Evolutionary conservation across 2,113 vertebrate species (phyloP), one percentile per base, ranked within the genome.

Genomic region (Sander lucioperca): DNA sequence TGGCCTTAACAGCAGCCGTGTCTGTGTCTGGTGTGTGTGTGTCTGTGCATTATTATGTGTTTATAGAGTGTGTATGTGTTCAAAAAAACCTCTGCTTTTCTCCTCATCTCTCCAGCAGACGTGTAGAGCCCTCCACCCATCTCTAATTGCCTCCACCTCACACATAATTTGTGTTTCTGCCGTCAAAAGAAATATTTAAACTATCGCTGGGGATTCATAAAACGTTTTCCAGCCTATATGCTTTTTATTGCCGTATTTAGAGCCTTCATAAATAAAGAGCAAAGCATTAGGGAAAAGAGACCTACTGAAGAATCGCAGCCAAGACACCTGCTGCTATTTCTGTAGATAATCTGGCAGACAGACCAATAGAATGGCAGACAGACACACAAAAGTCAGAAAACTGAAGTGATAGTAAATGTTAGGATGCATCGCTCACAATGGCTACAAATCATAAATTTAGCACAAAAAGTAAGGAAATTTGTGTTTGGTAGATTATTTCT

Each of bases 201-300:
- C 59, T 6, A 87, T 91, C 92, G 78, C 90, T 23, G 73, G 90
- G 93, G 91, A 93, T 92, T 91, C 86, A 93, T 93, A 92, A 33
- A 92, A 87, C 82, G 61, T 90, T 93, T 93, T 91, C 85, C 75
- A 85, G 90, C 88, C 85, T 91, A 88, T 93, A 90, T 91, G 89
- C 76, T 83, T 93, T 94, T 94, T 93, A 93, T 89, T 86, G 91
- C 88, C 53, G 61, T 88, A 90, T 94, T 94, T 94, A 93, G 90
- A 92, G 85, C 83, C 88, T 85, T 91, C 88, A 85, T 94, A 93
- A 94, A 94, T 92, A 93, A 82, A 86, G 77, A 84, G 90, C 87
- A 89, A 91, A 90, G 84, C 86, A 87, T 88, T 86, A 77, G 89
- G 82, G 86, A 67, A 76, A 77, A 67, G 64, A 45, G 67, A 80